phyloP scores from a whole-genome alignment of 2,888 invertebrate genomes.

The Cybosia mesomella region DNA sequence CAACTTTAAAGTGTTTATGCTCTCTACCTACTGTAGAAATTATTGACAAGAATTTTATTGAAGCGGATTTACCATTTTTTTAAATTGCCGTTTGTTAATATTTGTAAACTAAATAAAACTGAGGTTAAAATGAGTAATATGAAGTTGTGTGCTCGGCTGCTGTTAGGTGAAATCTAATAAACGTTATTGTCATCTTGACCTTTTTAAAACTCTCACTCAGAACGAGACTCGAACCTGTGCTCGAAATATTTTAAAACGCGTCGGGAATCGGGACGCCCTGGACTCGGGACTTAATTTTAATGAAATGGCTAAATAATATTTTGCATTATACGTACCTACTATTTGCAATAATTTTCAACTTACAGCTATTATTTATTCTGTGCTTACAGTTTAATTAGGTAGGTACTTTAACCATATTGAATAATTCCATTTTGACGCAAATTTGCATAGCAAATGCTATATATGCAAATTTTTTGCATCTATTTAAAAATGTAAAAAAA shows the following conservation, averaged over 20 bases:
- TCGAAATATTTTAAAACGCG: too few relatives aligned
- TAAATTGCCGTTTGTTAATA: neutral
- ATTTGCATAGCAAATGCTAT: neutral
- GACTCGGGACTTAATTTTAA: too few relatives aligned
- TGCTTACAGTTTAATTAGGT: neutral
- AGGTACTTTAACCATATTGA: neutral
- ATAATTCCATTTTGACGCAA: neutral
- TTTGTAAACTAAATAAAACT: neutral
- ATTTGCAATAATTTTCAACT: neutral
- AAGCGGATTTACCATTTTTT: neutral
- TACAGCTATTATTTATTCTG: too few relatives aligned
- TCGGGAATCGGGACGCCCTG: too few relatives aligned
- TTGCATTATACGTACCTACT: neutral
- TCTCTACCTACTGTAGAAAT: neutral
- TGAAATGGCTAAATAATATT: too few relatives aligned
- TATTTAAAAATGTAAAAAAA: neutral
- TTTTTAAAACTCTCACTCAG: too few relatives aligned
- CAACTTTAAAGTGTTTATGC: too few relatives aligned
- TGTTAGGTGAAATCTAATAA: neutral
- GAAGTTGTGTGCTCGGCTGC: too few relatives aligned
- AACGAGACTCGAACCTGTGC: neutral
- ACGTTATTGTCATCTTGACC: too few relatives aligned
- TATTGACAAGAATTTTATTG: neutral
- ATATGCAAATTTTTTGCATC: neutral
- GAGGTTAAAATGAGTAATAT: neutral